Conservation (phyloP, 1,140 invertebrate genomes). For the Battus philenor region DNA sequence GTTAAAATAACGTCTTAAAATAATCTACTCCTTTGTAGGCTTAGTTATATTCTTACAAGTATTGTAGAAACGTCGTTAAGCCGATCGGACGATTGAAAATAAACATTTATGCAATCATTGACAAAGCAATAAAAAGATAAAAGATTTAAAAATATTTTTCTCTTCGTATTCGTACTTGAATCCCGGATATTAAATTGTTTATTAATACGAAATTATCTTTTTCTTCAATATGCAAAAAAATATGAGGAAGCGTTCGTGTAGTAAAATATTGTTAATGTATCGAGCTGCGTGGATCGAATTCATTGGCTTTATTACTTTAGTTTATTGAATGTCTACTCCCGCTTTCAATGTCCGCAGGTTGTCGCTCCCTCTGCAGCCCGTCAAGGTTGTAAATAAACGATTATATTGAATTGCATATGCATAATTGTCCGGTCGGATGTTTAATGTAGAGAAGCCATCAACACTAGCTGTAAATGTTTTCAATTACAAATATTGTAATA, state of each 20-base stretch:
- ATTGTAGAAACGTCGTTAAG: no score
- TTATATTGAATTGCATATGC: slow-evolving; percentile 8
- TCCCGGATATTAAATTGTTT: slow-evolving; percentile 19
- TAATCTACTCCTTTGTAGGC: no score
- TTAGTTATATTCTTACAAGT: no score
- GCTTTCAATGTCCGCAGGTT: slow-evolving; percentile 9
- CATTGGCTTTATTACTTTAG: slow-evolving; percentile 6
- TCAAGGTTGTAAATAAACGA: slow-evolving; percentile 14
- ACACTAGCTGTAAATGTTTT: no score
- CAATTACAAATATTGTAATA: no score
- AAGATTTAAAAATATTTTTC: no score
- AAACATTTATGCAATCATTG: no score
- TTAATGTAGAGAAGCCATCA: no score
- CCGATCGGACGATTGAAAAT: no score
- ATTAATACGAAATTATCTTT: slow-evolving; percentile 9
- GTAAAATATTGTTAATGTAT: slow-evolving; percentile 12
- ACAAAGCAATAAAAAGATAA: no score
- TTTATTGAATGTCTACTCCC: not conserved
- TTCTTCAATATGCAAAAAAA: slow-evolving; percentile 20
- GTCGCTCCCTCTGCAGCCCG: slow-evolving; percentile 8
- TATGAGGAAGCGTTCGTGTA: slow-evolving; percentile 18
- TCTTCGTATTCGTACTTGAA: not conserved
- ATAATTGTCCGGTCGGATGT: no score
- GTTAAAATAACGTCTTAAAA: no score
- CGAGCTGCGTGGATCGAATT: slow-evolving; percentile 14